Evolutionary conservation across 2,888 invertebrate species (phyloP), one percentile per base, ranked within the genome.

Genomic region (Eupsilia transversa): DNA sequence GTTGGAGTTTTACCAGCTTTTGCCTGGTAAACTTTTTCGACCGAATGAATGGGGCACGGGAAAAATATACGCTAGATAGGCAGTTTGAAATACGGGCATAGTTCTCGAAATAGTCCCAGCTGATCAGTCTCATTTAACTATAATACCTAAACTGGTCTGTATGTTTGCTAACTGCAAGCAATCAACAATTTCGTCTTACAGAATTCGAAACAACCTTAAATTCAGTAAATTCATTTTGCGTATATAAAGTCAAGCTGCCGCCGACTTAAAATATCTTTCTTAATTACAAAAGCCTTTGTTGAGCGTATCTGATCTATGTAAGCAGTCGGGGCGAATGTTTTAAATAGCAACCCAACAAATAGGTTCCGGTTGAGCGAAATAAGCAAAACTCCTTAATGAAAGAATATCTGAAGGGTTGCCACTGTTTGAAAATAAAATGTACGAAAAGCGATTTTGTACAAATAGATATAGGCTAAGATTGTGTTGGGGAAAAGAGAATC

Each of bases 251-350:
- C 95, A 95, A 96, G 96, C 96, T 95, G 96, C 95, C 93, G 94
- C 95, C 94, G 93, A 94, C 95, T 94, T 96, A 95, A 96, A 96
- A 95, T 96, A 96, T 96, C 95, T 96, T 95, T 95, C 96, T 96
- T 96, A 96, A 96, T 96, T 96, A 96, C 96, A 95, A 95, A 96
- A 96, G 94, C 96, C 95, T 96, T 96, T 96, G 96, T 96, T 96
- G 94, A 95, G 94, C 95, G 96, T 96, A 96, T 96, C 96, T 96
- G 96, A 96, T 96, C 96, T 96, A 96, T 96, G 96, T 96, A 95
- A 96, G 94, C 94, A 94, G 95, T 94, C 94, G 94, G 94, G 94
- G 95, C 92, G 94, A 94, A 96, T 95, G 95, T 94, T 95, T 96
- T 95, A 96, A 96, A 96, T 95, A 95, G 94, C 94, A 92, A 92